These are phyloP conservation scores for Epinotia ramella DNA, from an alignment of 2,888 invertebrate genomes.

Conservation along the genomic window DNA sequence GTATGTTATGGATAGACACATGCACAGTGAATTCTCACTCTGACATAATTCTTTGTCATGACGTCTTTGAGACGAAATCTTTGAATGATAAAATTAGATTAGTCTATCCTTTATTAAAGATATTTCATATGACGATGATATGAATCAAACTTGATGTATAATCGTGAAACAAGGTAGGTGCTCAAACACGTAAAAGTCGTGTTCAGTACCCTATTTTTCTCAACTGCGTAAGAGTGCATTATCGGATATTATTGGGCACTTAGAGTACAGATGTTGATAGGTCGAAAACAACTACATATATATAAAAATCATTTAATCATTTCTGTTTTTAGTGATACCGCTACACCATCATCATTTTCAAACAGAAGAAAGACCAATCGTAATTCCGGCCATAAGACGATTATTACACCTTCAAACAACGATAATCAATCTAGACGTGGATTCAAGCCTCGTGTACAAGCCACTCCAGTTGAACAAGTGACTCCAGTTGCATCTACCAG, in stretches of 20 bases:
- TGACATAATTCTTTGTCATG: background rate
- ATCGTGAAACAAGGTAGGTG: background rate
- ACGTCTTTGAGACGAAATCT: too few relatives aligned
- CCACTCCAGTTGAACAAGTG: slow-evolving; percentile 83
- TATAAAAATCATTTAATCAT: slow-evolving; percentile 88
- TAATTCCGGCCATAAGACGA: slow-evolving; percentile 75
- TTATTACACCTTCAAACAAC: slow-evolving; percentile 72
- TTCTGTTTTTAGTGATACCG: slow-evolving; percentile 87
- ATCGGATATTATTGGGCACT: background rate
- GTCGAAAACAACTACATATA: slow-evolving; percentile 67
- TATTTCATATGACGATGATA: too few relatives aligned
- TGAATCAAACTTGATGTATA: too few relatives aligned
- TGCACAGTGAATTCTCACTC: background rate
- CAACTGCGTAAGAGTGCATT: too few relatives aligned
- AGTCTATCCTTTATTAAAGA: too few relatives aligned
- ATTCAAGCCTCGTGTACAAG: slow-evolving; percentile 89
- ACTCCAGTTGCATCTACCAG: slow-evolving; percentile 84
- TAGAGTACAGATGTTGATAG: background rate
- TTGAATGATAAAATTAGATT: too few relatives aligned
- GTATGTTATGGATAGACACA: background rate
- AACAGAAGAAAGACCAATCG: slow-evolving; percentile 83
- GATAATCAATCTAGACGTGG: slow-evolving; percentile 84
- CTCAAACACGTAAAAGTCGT: too few relatives aligned
- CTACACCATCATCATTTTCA: slow-evolving; percentile 78
- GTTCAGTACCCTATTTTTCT: background rate